These are phyloP conservation scores for Trichechus manatus DNA, from an alignment of 2,113 vertebrate species.

Conservation along the genomic window DNA sequence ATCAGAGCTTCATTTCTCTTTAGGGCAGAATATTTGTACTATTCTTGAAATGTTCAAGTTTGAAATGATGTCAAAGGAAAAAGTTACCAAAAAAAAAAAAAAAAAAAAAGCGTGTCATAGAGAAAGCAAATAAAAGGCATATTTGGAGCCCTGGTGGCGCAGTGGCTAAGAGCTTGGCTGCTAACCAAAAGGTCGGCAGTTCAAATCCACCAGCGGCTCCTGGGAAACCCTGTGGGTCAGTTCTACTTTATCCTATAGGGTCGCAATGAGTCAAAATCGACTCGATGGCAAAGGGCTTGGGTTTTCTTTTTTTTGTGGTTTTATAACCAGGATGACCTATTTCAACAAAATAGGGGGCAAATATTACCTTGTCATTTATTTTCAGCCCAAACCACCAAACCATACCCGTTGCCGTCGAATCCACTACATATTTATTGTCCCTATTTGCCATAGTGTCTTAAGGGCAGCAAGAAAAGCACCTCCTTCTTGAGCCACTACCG, in stretches of 20 bases:
- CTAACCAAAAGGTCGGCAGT: no score
- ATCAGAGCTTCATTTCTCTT: no score
- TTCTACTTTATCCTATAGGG: no score
- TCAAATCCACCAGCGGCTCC: no score
- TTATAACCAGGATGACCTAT: not conserved
- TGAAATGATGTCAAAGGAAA: not conserved
- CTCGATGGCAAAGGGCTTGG: no score
- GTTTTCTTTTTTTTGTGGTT: not conserved
- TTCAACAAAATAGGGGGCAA: not conserved
- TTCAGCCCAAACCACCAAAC: not conserved
- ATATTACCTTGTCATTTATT: not conserved
- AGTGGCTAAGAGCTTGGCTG: no score
- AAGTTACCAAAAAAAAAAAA: not conserved
- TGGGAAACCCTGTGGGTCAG: no score
- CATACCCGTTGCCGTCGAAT: no score
- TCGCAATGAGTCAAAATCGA: no score
- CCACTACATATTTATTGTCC: not conserved
- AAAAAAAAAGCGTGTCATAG: not conserved
- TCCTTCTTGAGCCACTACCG: not conserved
- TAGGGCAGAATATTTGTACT: not conserved
- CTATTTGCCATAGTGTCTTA: not conserved
- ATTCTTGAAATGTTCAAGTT: not conserved
- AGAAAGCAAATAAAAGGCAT: not conserved
- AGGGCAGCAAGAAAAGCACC: not conserved
- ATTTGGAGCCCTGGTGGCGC: no score